A percentile compares a stretch with the other conserved stretches of the same genome.
These are phyloP conservation scores for Orius laevigatus DNA, from an alignment of 1,140 invertebrate species.

Conservation along the genomic window DNA sequence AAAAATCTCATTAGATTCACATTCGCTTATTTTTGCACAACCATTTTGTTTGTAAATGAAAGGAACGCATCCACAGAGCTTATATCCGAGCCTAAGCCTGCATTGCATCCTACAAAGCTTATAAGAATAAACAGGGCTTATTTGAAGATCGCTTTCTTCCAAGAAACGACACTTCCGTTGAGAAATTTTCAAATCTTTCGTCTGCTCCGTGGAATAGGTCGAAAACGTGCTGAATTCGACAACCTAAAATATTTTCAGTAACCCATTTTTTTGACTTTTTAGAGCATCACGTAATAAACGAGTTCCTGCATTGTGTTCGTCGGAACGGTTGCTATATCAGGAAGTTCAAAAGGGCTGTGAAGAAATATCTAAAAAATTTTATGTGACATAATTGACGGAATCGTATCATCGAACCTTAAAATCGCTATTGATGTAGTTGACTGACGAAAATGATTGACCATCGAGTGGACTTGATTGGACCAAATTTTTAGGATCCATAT, in stretches of 20 bases:
- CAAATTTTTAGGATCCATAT: no score
- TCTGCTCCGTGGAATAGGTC: constrained; percentile 27
- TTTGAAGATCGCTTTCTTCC: constrained; percentile 39
- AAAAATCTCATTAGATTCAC: neutral
- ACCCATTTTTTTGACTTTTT: no score
- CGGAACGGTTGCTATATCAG: constrained; percentile 30
- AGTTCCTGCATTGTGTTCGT: no score
- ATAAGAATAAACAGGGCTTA: constrained; percentile 45
- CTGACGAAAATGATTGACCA: no score
- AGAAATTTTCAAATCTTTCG: constrained; percentile 29
- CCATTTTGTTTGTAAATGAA: constrained; percentile 39
- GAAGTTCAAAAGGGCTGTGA: constrained; percentile 36
- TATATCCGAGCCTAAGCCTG: constrained; percentile 35
- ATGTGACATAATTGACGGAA: no score
- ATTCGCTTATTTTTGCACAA: constrained; percentile 16
- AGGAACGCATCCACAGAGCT: constrained; percentile 43
- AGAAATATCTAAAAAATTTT: constrained; percentile 34
- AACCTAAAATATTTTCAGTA: constrained; percentile 22
- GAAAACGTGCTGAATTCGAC: constrained; percentile 26
- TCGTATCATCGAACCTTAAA: no score
- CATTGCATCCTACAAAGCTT: constrained; percentile 47
- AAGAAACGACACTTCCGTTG: constrained; percentile 46
- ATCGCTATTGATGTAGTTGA: no score
- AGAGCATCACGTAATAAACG: no score
- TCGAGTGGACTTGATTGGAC: no score